A percentile compares a stretch with the other conserved stretches of the same genome.
Evolutionary conservation across 2,113 vertebrate genomes (phyloP).

Genomic region (Elephantulus edwardii): DNA sequence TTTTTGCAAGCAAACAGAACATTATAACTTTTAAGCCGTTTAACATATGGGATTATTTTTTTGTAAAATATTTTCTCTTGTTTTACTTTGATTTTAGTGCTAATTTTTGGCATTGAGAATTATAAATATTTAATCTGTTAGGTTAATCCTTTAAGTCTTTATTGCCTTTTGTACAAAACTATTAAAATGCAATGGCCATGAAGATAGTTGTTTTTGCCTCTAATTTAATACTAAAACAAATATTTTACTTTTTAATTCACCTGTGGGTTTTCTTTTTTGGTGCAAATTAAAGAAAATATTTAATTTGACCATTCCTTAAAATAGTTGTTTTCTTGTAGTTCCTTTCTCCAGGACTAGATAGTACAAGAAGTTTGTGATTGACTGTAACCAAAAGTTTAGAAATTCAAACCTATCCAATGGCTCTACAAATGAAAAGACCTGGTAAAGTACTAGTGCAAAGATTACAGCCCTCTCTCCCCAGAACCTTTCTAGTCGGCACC

Average conservation of each 20-base stretch:
- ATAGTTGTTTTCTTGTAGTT: neutral
- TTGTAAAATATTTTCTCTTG: no score
- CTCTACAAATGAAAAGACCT: neutral
- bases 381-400: neutral
- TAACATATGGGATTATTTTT: no score
- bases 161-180: neutral
- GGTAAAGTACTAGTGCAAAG: neutral
- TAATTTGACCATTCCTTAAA: neutral
- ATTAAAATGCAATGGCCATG: constrained; percentile 27
- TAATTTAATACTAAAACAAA: neutral
- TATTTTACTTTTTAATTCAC: neutral
- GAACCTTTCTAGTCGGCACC: neutral
- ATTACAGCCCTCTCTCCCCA: neutral
- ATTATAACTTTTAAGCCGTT: no score
- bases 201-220: neutral
- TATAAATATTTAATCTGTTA: no score
- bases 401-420: neutral
- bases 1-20: no score
- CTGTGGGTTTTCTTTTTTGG: no score
- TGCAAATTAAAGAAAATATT: neutral
- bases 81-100: no score
- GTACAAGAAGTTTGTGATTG: neutral
- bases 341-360: neutral
- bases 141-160: constrained; percentile 19
- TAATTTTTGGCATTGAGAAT: no score